Base-by-base conservation (phyloP, 2,113 vertebrate species). In the Phaetusa simplex region DNA sequence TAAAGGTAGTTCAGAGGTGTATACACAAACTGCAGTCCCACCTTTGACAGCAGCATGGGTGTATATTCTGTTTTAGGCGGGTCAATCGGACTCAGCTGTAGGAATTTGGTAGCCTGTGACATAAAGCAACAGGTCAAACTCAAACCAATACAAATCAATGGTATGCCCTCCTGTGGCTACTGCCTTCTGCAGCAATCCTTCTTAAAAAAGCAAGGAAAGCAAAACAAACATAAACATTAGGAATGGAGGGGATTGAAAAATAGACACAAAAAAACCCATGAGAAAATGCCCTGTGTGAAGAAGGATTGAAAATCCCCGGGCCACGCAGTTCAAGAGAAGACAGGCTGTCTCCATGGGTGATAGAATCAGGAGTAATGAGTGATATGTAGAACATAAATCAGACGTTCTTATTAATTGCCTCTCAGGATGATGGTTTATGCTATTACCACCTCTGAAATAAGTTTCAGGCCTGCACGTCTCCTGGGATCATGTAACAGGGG, bases 11-110 rank as follows among this genome's bases (percentile, higher is more conserved):
- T 66, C 50, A 61, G 36, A 36, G 0, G 0, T 9, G 23, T 30
- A 9, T 0, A 3, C 21, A 3, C 38, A 71, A 56, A 27, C 27
- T 84, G 72, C 42, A 73, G 42, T 49, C 17, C 50, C 32, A 34
- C 42, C 38, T 45, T 49, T 45, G 69, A 12, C 34, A 79, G 50
- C 14, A 4, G 5, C 5, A n/a, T 64, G 38, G 13, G 17, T 32
- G 34, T 14, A 42, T 16, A 9, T 24, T 24, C 32, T 42, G 14
- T 5, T 62, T 34, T 6, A 40, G 38, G 38, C 9, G 47, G 14
- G 8, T 26, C 4, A 19, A 4, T 6, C 0, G 1, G 24, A 20
- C 29, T 77, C 55, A 40, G 2, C 24, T 62, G 18, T 26, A n/a
- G 0, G 2, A 45, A 24, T 42, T 27, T 23, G 29, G 17, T 53